Evolutionary conservation across 2,888 invertebrate genomes (phyloP), one percentile per base, ranked within the genome.

Genomic region (Helleia helle): DNA sequence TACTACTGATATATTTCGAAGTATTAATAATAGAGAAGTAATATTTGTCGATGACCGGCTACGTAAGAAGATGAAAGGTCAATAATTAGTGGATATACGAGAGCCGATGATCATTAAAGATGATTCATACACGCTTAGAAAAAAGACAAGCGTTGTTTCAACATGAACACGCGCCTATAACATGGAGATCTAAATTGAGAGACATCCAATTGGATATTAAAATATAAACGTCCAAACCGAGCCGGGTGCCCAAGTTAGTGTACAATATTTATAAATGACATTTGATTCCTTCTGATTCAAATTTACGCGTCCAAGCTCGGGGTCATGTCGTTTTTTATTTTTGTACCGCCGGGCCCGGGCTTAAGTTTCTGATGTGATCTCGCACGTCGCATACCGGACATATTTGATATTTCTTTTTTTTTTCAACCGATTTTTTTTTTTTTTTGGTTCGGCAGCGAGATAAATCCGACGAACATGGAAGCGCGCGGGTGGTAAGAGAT

Each of bases 301-400:
- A 81, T 77, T 80, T 77, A 83, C 77, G 79, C 67, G 79, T 71
- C 71, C 75, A 61, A 62, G 57, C 39, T 30, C 38, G 68, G 67
- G 71, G 75, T 73, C 74, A 71, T 53, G 51, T 53, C 47, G 44
- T 59, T 58, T 58, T 59, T 55, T 51, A 62, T 72, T 62, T 70
- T 67, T 61, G 59, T 60, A 58, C 60, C 61, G 62, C 60, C 66
- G 71, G 67, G 67, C 69, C 73, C 66, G 67, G 66, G 77, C 76
- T 79, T 73, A 73, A 73, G 71, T 75, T 77, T 77, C 76, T 70
- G 84, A 84, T 84, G 72, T 72, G 79, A 84, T 81, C 81, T 58
- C 64, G 66, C 65, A 62, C 67, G 71, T 68, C 64, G 80, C 83
- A 83, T 84, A 75, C 83, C 83, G 65, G 67, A 69, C 83, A 83